phyloP scores from a whole-genome alignment of 1,140 invertebrate species.

The Yoshiicerus persimilis region DNA sequence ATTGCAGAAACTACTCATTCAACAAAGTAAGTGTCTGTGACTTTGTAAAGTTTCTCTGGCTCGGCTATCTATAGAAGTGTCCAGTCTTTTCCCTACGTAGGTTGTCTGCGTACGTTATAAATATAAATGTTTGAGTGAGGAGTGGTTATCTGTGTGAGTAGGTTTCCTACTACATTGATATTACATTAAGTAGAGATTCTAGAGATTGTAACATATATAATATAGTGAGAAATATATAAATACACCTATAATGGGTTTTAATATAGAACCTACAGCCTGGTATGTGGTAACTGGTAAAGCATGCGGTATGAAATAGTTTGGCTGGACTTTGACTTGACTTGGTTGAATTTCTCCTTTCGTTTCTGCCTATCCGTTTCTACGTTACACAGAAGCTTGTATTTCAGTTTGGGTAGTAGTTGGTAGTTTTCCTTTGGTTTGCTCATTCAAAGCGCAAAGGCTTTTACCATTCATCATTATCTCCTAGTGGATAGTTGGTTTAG shows the following conservation, averaged over 20 bases:
- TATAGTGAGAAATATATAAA: not conserved
- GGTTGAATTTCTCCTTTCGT: not conserved
- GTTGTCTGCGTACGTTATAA: not conserved
- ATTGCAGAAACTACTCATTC: not conserved
- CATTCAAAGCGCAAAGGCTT: constrained; percentile 29
- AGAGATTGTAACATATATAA: not conserved
- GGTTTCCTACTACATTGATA: not conserved
- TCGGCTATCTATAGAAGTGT: not conserved
- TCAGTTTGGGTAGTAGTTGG: not conserved
- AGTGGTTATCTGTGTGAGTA: not conserved
- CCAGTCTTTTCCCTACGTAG: not conserved
- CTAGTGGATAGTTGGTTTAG: constrained; percentile 25
- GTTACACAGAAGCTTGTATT: not conserved
- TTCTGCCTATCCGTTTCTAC: not conserved
- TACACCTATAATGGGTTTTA: not conserved
- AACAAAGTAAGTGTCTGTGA: not conserved
- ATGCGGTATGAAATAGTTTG: constrained; percentile 5
- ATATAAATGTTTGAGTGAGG: not conserved
- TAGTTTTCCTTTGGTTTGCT: not conserved
- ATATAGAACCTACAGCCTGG: not conserved
- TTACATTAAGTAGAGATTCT: not conserved
- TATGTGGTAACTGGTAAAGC: not conserved
- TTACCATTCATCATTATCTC: constrained; percentile 34
- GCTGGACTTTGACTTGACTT: not conserved
- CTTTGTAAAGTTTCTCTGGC: not conserved